These are phyloP conservation scores for Drosophila sucinea DNA, from an alignment of 1,140 invertebrate genomes.

Conservation along the genomic window DNA sequence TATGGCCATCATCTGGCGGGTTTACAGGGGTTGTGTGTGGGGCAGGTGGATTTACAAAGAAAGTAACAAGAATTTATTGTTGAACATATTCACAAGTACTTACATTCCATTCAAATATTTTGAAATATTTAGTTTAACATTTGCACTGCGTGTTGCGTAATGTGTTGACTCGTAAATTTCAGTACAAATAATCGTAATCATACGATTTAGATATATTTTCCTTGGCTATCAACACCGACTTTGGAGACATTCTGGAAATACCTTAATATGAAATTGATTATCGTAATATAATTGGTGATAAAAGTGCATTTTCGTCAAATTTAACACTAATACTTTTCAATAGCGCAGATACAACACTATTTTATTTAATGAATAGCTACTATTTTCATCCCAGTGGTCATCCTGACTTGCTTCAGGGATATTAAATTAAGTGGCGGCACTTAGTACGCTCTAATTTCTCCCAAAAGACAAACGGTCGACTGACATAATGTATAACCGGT, in stretches of 20 bases:
- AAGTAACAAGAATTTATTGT: conserved; percentile 3
- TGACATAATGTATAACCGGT: conserved; percentile 9
- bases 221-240: no score
- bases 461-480: conserved; percentile 1
- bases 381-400: no score
- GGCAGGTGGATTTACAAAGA: not conserved
- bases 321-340: no score
- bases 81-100: not conserved
- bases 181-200: no score
- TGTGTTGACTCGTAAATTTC: not conserved
- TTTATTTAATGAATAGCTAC: no score
- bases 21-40: not conserved
- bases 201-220: no score
- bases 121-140: not conserved
- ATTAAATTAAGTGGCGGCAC: conserved; percentile 32
- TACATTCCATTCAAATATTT: not conserved
- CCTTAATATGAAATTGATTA: no score
- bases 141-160: not conserved
- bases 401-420: not conserved
- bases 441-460: conserved; percentile 44
- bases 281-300: no score
- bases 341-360: no score
- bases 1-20: conserved; percentile 9
- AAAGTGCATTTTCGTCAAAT: no score
- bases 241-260: no score